Conservation (phyloP, 2,888 invertebrate species). For the Acanthosepion pharaonis region DNA sequence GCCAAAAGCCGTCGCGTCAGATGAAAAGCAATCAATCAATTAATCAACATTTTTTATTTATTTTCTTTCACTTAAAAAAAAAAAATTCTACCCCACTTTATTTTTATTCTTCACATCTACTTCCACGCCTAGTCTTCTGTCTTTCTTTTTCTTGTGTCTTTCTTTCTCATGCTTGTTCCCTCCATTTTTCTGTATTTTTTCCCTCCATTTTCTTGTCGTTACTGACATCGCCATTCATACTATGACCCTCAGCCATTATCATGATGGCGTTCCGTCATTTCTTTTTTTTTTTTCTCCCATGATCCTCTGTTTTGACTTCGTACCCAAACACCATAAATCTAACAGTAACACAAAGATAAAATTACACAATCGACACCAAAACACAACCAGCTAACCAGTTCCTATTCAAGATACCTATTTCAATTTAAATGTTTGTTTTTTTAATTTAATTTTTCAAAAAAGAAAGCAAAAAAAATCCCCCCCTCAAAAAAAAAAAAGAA, state of each 20-base stretch:
- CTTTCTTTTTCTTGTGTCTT: not conserved
- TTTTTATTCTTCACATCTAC: no score
- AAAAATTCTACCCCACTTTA: no score
- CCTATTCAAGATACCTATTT: no score
- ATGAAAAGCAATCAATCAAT: no score
- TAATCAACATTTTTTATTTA: no score
- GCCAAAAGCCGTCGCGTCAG: no score
- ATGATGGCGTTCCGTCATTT: not conserved
- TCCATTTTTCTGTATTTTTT: no score
- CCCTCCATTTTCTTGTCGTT: not conserved
- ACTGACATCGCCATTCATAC: not conserved
- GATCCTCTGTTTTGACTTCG: not conserved
- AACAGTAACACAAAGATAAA: not conserved
- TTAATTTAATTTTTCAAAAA: no score
- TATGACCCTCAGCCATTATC: not conserved
- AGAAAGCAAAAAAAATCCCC: no score
- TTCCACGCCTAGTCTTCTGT: not conserved
- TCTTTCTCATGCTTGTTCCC: not conserved
- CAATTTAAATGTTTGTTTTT: no score
- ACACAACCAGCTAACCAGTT: not conserved
- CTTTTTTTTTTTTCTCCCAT: not conserved
- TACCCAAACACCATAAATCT: not conserved
- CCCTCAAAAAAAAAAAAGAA: no score
- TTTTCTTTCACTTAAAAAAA: no score
- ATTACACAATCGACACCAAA: not conserved